Conservation (phyloP, 2,888 invertebrate genomes). For the Eretmocerus hayati region DNA sequence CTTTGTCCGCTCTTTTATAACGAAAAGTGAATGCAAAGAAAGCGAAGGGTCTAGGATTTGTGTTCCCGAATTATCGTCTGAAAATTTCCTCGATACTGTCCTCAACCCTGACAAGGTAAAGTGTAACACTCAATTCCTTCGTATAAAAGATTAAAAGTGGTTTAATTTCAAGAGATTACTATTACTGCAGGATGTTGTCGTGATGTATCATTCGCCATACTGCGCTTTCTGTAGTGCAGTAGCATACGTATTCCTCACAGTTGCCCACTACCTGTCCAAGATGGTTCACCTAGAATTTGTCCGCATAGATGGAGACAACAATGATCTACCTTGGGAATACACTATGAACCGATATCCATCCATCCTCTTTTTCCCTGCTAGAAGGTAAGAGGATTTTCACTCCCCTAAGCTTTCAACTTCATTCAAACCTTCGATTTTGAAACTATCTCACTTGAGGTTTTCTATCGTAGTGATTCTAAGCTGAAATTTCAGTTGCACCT, state of each 20-base stretch:
- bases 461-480: background rate
- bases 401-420: too few relatives aligned
- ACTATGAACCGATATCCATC: constrained; percentile 74
- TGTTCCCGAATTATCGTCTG: constrained; percentile 60
- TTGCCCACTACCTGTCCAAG: constrained; percentile 56
- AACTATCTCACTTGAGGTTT: too few relatives aligned
- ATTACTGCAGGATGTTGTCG: constrained; percentile 67
- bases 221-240: constrained; percentile 70
- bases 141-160: too few relatives aligned
- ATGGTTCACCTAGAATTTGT: constrained; percentile 54
- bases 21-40: constrained; percentile 24
- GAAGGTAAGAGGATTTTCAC: too few relatives aligned
- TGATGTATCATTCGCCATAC: constrained; percentile 71
- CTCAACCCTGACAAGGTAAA: constrained; percentile 54
- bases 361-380: constrained; percentile 70
- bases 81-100: constrained; percentile 58
- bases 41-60: constrained; percentile 41
- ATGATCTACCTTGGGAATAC: constrained; percentile 83
- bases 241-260: constrained; percentile 61
- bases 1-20: constrained; percentile 23
- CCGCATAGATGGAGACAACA: constrained; percentile 72
- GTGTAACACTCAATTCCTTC: constrained; percentile 7
- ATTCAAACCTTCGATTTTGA: too few relatives aligned
- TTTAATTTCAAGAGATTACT: too few relatives aligned
- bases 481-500: background rate